Percentiles rank a stretch among this genome's conserved stretches.
Conservation (phyloP, 2,113 vertebrate species). For the Polypterus bichir region DNA sequence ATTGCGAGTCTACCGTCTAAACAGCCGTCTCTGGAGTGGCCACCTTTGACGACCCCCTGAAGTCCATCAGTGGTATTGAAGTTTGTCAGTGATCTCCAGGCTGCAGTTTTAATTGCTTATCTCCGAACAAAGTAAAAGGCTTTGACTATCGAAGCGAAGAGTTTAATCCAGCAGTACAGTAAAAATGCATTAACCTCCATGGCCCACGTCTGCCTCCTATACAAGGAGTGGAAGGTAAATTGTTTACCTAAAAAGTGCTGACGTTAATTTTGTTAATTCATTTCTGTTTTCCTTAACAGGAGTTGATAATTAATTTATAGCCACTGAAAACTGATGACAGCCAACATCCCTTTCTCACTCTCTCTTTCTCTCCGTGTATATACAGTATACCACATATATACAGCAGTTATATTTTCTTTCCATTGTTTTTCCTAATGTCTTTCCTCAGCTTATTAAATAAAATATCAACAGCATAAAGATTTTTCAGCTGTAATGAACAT, state of each 20-base stretch:
- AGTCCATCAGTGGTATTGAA: constrained; percentile 24
- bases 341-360: constrained; percentile 42
- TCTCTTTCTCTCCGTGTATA: no score
- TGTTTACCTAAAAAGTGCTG: constrained; percentile 59
- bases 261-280: constrained; percentile 78
- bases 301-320: constrained; percentile 62
- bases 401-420: constrained; percentile 25
- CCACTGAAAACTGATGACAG: constrained; percentile 52
- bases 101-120: constrained; percentile 45
- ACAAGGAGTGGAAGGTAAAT: constrained; percentile 43
- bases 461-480: constrained; percentile 52
- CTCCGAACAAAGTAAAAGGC: constrained; percentile 39
- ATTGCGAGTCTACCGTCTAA: neutral
- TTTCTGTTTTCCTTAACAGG: constrained; percentile 65
- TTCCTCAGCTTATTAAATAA: constrained; percentile 62
- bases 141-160: constrained; percentile 40
- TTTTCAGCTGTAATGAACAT: constrained; percentile 56
- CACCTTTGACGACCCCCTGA: constrained; percentile 27
- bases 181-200: constrained; percentile 80
- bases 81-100: constrained; percentile 45
- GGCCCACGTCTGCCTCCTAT: constrained; percentile 50
- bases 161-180: constrained; percentile 56
- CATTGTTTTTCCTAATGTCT: constrained; percentile 35
- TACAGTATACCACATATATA: no score
- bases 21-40: constrained; percentile 27